Evolutionary conservation across 2,888 invertebrate genomes (phyloP).

Genomic region (Bugula neritina): DNA sequence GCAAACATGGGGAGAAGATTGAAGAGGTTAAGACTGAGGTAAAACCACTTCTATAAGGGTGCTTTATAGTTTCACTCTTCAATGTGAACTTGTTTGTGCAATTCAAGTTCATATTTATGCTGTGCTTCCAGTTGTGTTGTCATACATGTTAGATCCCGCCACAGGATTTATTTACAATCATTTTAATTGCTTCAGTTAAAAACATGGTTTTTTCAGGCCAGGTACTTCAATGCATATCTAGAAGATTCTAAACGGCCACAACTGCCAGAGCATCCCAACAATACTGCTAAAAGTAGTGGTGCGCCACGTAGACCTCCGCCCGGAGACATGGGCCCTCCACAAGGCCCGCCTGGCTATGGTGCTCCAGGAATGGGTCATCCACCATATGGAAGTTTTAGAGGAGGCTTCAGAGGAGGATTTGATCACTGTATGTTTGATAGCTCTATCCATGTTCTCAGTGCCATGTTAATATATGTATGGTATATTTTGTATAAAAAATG

Average conservation of each 20-base stretch:
- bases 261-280: constrained; percentile 66
- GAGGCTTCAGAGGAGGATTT: neutral
- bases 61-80: neutral
- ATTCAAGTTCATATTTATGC: too few species aligned
- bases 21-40: constrained; percentile 94
- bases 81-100: neutral
- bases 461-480: too few species aligned
- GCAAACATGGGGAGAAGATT: constrained; percentile 93
- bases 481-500: too few species aligned
- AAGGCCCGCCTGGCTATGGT: constrained; percentile 28
- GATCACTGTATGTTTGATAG: constrained; percentile 23
- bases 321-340: constrained; percentile 30
- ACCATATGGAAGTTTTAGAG: constrained; percentile 30
- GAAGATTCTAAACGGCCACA: constrained; percentile 89
- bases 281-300: constrained; percentile 45
- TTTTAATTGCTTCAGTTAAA: too few species aligned
- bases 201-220: constrained; percentile 24
- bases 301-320: constrained; percentile 29
- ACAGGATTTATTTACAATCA: too few species aligned
- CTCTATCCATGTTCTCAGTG: too few species aligned
- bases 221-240: constrained; percentile 90
- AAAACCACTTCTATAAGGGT: constrained; percentile 26
- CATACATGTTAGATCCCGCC: too few species aligned
- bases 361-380: constrained; percentile 30
- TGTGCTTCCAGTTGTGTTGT: too few species aligned